Base-by-base conservation (phyloP, 2,888 invertebrate species). In the Lasius platythorax region DNA sequence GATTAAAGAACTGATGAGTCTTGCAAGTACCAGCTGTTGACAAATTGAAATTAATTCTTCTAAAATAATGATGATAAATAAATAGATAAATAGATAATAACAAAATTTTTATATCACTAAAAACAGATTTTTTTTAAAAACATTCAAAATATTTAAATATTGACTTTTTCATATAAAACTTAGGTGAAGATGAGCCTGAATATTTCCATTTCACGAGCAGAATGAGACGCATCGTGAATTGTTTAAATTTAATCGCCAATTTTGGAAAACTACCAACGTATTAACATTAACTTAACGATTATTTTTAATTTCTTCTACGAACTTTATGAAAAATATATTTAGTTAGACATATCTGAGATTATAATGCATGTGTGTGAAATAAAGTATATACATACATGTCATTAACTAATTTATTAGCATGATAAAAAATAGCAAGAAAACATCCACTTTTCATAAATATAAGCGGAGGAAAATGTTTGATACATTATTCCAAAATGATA, bases 331-430 rank as follows among this genome's bases (percentile, higher is more conserved):
- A 68, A 56, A 28, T 5, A 28, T 6, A 18, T 53, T 76, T 33
- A 53, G 12, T 28, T 56, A 8, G 15, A 37, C 5, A 68, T 40
- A 40, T 40, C 1, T 56, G 8, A 43, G n/a, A 75, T 33, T 18
- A 64, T 64, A 66, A 66, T 66, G 66, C 11, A 12, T 43, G 6
- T 66, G 5, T 66, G 28, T 15, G 0, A 11, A 68, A 53, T n/a
- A 2, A 67, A 28, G 3, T n/a, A 9, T 5, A 37, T n/a, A 9
- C 37, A 37, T 72, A 58, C 46, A 6, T 37, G 12, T 53, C 53
- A 33, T 37, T 18, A 63, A 73, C 11, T 28, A 37, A 18, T 81
- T 81, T 81, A 81, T 73, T 61, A 15, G 18, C 12, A 37, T 23
- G 23, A 2, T 72, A 61, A 61, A 43, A 23, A 43, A 23, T 37